Conservation (phyloP, 2,797 vertebrate genomes). For the Triplophysa yarkandensis region DNA sequence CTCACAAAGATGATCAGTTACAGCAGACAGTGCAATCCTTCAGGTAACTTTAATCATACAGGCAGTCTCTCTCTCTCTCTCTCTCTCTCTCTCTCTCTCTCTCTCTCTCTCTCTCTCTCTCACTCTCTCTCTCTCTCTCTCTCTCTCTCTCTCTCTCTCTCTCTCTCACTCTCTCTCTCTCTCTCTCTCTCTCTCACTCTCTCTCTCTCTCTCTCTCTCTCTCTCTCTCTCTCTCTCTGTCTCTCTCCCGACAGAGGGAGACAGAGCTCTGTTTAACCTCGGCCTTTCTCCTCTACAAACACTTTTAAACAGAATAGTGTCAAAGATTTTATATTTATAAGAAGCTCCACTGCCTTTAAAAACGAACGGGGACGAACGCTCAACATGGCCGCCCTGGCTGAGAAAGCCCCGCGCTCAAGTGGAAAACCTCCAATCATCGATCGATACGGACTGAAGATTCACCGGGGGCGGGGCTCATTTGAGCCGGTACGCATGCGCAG, state of each 20-base stretch:
- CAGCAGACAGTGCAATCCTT: not conserved
- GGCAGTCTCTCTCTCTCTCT: slow-evolving; percentile 22
- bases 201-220: not conserved
- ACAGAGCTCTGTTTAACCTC: slow-evolving; percentile 3
- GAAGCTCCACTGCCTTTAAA: too few relatives aligned
- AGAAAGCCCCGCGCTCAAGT: too few relatives aligned
- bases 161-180: not conserved
- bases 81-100: not conserved
- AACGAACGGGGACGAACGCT: too few relatives aligned
- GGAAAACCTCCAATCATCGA: too few relatives aligned
- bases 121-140: slow-evolving; percentile 22
- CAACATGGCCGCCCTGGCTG: too few relatives aligned
- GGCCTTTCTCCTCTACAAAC: not conserved
- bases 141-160: not conserved
- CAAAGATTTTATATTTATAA: too few relatives aligned
- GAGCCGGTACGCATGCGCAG: too few relatives aligned
- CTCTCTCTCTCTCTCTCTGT: not conserved
- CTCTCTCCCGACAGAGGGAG: slow-evolving; percentile 39
- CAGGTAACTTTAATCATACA: not conserved
- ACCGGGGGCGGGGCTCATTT: too few relatives aligned
- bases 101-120: not conserved
- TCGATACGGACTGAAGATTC: too few relatives aligned
- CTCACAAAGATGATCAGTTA: not conserved
- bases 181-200: slow-evolving; percentile 22
- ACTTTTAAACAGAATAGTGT: too few relatives aligned